Evolutionary conservation across 2,888 invertebrate genomes (phyloP), one percentile per base, ranked within the genome.

Genomic region (Platycheirus albimanus): DNA sequence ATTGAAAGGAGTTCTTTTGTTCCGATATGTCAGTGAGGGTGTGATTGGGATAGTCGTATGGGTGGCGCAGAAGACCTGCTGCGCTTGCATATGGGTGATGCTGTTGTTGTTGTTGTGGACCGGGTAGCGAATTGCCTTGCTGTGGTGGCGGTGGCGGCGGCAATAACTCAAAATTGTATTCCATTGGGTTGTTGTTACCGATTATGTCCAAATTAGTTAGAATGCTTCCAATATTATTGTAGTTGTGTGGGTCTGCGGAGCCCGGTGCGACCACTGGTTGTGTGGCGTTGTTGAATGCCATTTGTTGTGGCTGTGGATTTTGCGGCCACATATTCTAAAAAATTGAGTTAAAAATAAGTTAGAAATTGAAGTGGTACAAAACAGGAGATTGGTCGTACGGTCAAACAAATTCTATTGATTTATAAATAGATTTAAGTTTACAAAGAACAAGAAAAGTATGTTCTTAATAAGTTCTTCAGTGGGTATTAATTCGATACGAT

Each of bases 211-310:
- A 88, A 89, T 91, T 91, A 85, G 91, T 91, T 49, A 91, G 87
- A 87, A 91, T 91, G 86, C 90, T 91, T 58, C 91, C 91, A 72
- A 91, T 91, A 76, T 91, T 91, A 70, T 90, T 91, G 84, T 91
- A 91, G 64, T 87, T 89, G 72, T 90, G 90, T 3, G 90, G 87
- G 87, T 90, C 90, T 30, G 80, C 58, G 5, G 78, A 58, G 30
- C 72, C 78, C 13, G 83, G 41, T 49, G 81, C 19, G 8, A 69
- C 77, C 20, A 69, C 83, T 33, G 83, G 78, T 64, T 78, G 83
- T 1, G 77, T 78, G 45, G 78, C 51, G 13, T 51, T 83, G 17
- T 74, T 83, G 78, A 83, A 83, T 38, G 72, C 61, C 83, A 83
- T 72, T 81, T 85, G 84, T 51, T 78, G 75, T 77, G 85, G 51